Evolutionary conservation across 64 coral and sea anemone species (phyloP), one percentile per base, ranked within the genome.

Genomic region (Pocillopora damicornis): DNA sequence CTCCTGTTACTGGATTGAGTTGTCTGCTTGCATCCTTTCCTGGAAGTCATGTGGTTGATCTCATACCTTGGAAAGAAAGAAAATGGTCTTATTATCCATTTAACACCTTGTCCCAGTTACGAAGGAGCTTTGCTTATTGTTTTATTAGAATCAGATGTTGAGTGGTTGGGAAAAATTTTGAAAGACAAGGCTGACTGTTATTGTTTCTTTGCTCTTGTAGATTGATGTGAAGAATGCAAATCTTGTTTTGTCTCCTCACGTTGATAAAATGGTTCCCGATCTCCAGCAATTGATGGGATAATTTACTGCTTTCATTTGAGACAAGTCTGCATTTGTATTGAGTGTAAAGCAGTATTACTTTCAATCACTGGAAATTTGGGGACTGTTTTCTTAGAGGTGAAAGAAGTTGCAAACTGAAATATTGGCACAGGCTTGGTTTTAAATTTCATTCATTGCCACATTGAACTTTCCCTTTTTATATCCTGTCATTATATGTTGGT

Each of bases 1-100:
- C 59, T 66, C 60, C 76, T 82, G 66, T 89, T 83, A 72, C 58
- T 86, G 88, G 61, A 60, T 79, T 74, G 58, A 88, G 87, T 85
- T 84, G 61, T 71, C 68, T 88, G 91, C 91, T 89, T 85, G 91
- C 91, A 76, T 61, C 82, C 79, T 82, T 76, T 73, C 89, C 91
- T 77, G 61, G 84, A 67, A 15, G 75, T 88, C 62, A 77, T 84
- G 88, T 93, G 91, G 91, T 93, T 93, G 86, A 93, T 93, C 91
- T 93, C 91, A 93, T 93, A 76, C 91, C 91, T 93, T 89, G 86
- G 75, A 89, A 79, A 72, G 69, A 89, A 93, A 87, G 85, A 83
- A 84, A 45, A 93, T 60, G 77, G 79, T 61, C 58, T 23, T 77
- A 42, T 93, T 89, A 87, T 85, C 88, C 62, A 93, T 77, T 82